phyloP scores from a whole-genome alignment of 2,888 invertebrate genomes.

The Phortica magna region DNA sequence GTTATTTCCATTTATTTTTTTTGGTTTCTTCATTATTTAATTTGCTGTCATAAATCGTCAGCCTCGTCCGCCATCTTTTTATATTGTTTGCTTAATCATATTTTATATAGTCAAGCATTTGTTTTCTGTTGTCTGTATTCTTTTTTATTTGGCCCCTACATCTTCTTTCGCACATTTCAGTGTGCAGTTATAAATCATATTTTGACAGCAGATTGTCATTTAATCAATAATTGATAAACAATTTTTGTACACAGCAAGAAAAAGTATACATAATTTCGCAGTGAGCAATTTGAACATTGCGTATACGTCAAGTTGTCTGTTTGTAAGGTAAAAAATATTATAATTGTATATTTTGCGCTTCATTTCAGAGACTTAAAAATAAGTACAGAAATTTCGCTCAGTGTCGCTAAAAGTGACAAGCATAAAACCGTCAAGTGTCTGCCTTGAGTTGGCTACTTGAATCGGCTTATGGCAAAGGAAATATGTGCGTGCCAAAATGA shows the following conservation, averaged over 20 bases:
- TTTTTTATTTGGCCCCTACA: constrained; percentile 45
- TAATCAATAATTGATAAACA: constrained; percentile 75
- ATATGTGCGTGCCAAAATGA: constrained; percentile 59
- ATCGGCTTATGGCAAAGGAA: constrained; percentile 47
- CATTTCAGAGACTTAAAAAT: neutral
- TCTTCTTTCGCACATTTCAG: constrained; percentile 38
- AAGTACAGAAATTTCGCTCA: constrained; percentile 33
- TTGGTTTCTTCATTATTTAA: constrained; percentile 46
- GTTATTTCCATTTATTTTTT: constrained; percentile 27
- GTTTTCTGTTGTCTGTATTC: constrained; percentile 40
- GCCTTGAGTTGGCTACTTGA: constrained; percentile 36
- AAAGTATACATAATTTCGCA: neutral
- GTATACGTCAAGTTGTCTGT: neutral
- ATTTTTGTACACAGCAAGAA: constrained; percentile 48
- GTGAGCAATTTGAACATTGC: neutral
- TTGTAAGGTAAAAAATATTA: no score
- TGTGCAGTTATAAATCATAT: constrained; percentile 68
- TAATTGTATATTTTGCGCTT: no score
- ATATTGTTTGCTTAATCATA: constrained; percentile 69
- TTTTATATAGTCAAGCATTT: constrained; percentile 54
- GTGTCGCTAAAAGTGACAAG: constrained; percentile 19
- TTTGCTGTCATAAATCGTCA: constrained; percentile 64
- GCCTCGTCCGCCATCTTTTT: constrained; percentile 65
- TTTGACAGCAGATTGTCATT: constrained; percentile 74
- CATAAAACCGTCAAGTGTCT: constrained; percentile 47